Conservation (phyloP, 2,888 invertebrate genomes). For the Caenorhabditis uteleia region DNA sequence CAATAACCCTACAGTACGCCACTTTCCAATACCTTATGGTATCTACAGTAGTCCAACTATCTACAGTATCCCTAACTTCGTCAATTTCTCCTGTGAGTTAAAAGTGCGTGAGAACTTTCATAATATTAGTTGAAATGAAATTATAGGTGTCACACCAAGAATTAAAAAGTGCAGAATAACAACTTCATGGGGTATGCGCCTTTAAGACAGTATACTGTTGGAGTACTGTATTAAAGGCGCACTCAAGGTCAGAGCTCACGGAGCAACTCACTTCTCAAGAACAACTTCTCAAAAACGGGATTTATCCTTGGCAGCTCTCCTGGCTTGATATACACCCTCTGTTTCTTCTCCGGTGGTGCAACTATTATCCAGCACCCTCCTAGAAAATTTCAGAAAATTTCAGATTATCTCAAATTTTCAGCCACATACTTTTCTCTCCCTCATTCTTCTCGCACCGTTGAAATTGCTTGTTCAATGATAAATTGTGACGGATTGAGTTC, state of each 20-base stretch:
- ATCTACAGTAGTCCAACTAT: too few relatives aligned
- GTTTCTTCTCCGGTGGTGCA: constrained; percentile 37
- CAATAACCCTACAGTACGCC: too few relatives aligned
- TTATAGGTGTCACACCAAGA: too few relatives aligned
- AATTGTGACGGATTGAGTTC: constrained; percentile 58
- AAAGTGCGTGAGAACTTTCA: too few relatives aligned
- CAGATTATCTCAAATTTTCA: background rate
- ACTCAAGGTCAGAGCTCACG: background rate
- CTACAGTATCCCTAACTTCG: too few relatives aligned
- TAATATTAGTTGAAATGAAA: too few relatives aligned
- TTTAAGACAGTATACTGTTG: too few relatives aligned
- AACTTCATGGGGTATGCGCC: too few relatives aligned
- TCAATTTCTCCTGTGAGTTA: too few relatives aligned
- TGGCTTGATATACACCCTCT: constrained; percentile 12
- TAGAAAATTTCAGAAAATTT: constrained; percentile 2
- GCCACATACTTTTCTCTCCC: constrained; percentile 35
- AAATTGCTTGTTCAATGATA: constrained; percentile 52
- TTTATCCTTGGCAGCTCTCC: constrained; percentile 43
- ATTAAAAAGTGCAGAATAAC: too few relatives aligned
- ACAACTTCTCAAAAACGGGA: constrained; percentile 40
- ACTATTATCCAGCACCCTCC: constrained; percentile 50
- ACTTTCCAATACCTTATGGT: too few relatives aligned
- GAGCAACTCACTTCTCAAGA: constrained; percentile 7
- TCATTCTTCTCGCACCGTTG: constrained; percentile 38
- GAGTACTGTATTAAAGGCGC: background rate